A percentile compares a stretch with the other conserved stretches of the same genome.
These are phyloP conservation scores for Salvelinus namaycush DNA, from an alignment of 2,113 vertebrate species.

Conservation along the genomic window DNA sequence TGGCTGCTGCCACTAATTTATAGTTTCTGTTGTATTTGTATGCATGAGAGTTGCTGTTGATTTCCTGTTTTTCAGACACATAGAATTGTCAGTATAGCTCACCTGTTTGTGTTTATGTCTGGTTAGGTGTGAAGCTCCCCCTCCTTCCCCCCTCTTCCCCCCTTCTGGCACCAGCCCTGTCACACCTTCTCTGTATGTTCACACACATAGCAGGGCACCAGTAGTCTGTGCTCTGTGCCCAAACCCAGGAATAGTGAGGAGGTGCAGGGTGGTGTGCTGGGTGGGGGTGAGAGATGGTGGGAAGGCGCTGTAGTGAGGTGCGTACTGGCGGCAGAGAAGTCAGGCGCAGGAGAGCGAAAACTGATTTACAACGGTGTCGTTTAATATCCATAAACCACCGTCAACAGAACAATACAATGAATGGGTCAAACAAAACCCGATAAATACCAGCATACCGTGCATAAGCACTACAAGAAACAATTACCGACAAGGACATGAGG, in stretches of 20 bases:
- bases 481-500: no score
- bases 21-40: neutral
- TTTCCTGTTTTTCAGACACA: neutral
- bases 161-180: slow-evolving; percentile 9
- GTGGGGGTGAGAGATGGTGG: slow-evolving; percentile 5
- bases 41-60: neutral
- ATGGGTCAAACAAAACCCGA: no score
- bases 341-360: no score
- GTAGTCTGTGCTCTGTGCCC: neutral
- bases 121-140: slow-evolving; percentile 23
- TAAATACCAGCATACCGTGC: no score
- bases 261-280: neutral
- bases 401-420: no score
- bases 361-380: no score
- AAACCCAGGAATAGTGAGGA: no score
- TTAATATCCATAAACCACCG: no score
- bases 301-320: neutral
- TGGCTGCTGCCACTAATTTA: no score
- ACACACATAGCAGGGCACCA: slow-evolving; percentile 1
- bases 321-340: no score
- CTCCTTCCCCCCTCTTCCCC: neutral
- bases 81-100: neutral
- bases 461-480: no score
- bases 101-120: slow-evolving; percentile 3
- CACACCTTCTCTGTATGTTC: slow-evolving; percentile 6